phyloP scores from a whole-genome alignment of 1,140 invertebrate genomes.

The Kradibia gibbosae region DNA sequence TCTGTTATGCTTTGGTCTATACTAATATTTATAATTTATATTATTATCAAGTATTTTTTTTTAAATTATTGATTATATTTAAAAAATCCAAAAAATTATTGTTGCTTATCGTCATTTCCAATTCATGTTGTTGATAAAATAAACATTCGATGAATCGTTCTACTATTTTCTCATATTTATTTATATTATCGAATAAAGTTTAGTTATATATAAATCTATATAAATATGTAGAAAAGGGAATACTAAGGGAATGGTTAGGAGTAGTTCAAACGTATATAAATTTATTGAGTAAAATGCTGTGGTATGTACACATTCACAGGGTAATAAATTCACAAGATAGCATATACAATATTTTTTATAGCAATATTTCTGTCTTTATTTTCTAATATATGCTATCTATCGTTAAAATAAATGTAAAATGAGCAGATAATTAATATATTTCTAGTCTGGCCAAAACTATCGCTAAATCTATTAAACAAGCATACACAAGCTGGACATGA shows the following conservation, averaged over 20 bases:
- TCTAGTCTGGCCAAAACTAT: slow-evolving; percentile 17
- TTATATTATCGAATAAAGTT: no score
- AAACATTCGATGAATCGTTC: no score
- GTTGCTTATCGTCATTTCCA: no score
- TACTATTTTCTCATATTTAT: no score
- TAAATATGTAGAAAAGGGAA: background rate
- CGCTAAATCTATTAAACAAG: slow-evolving; percentile 31
- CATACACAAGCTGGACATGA: background rate
- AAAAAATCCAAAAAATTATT: no score
- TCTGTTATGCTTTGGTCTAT: no score
- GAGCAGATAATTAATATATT: slow-evolving; percentile 35
- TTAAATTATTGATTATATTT: no score
- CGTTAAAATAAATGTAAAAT: background rate
- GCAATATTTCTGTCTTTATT: slow-evolving; percentile 2
- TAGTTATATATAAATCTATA: no score
- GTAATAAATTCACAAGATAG: slow-evolving; percentile 23
- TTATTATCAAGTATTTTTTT: no score
- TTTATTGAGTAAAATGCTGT: background rate
- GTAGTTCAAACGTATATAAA: background rate
- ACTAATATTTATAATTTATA: no score
- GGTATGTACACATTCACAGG: background rate
- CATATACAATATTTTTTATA: slow-evolving; percentile 14
- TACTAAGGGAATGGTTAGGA: background rate
- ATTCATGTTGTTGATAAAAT: no score
- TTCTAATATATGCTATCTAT: background rate